A percentile compares a stretch with the other conserved stretches of the same genome.
Evolutionary conservation across 2,113 vertebrate species (phyloP).

Genomic region (Myocastor coypus): DNA sequence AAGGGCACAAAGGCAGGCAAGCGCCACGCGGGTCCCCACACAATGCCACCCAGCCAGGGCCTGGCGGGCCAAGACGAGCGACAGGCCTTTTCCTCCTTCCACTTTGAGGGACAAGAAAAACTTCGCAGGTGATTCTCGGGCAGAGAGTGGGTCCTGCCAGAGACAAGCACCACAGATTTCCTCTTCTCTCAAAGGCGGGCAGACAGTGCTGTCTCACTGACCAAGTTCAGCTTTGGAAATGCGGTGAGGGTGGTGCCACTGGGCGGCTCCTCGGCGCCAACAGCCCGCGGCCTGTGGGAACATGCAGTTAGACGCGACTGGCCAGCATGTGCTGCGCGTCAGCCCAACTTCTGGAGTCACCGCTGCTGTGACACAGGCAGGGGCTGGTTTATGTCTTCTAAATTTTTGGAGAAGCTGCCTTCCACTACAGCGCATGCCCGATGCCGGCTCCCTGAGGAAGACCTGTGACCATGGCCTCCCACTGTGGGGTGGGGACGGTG

Average conservation of each 20-base stretch:
- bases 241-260: background rate
- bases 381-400: background rate
- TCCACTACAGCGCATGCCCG: background rate
- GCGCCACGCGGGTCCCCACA: background rate
- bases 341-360: background rate
- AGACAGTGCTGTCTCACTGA: background rate
- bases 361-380: background rate
- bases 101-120: background rate
- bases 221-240: background rate
- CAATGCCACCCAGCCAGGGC: background rate
- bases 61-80: background rate
- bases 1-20: background rate
- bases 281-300: constrained; percentile 1
- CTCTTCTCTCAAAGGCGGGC: background rate
- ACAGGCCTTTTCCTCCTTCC: background rate
- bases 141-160: background rate
- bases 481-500: background rate
- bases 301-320: background rate
- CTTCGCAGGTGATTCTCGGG: background rate
- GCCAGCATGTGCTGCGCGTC: background rate
- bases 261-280: background rate
- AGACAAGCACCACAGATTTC: background rate
- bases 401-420: background rate
- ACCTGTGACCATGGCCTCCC: background rate
- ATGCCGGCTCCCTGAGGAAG: too few relatives aligned